Evolutionary conservation across 2,113 vertebrate species (phyloP).

Genomic region (Pelvicachromis taeniatus): DNA sequence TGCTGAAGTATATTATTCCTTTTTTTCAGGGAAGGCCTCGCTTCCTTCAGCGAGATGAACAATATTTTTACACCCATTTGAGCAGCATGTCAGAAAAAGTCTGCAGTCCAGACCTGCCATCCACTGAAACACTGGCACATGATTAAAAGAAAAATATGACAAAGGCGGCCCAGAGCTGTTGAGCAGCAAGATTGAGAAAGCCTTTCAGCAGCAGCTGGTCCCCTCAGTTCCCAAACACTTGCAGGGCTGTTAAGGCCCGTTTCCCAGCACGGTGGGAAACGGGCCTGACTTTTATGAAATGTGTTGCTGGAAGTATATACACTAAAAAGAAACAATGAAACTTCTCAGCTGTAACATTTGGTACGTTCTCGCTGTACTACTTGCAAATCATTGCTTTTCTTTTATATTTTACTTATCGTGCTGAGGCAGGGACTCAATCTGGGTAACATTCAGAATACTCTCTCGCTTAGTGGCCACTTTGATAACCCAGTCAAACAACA

Average conservation of each 20-base stretch:
- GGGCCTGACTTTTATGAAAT: not conserved
- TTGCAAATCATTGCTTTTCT: not conserved
- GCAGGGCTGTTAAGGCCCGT: not conserved
- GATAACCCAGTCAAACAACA: not conserved
- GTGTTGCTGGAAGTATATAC: not conserved
- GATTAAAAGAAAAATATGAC: not conserved
- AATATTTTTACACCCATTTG: not conserved
- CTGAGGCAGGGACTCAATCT: not conserved
- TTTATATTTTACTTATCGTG: not conserved
- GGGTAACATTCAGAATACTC: not conserved
- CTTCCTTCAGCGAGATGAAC: not conserved
- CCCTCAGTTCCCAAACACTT: not conserved
- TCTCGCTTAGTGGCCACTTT: not conserved
- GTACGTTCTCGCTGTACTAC: not conserved
- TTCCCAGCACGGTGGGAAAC: not conserved
- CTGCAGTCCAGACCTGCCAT: not conserved
- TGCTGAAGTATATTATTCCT: not conserved
- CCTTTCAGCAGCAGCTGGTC: not conserved
- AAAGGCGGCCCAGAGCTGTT: not conserved
- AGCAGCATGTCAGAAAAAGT: not conserved
- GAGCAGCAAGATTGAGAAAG: not conserved
- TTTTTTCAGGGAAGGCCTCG: not conserved
- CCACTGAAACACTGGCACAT: not conserved
- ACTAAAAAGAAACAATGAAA: not conserved
- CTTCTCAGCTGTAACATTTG: not conserved